Evolutionary conservation across 2,113 vertebrate genomes (phyloP), one percentile per base, ranked within the genome.

Genomic region (Martes martes): DNA sequence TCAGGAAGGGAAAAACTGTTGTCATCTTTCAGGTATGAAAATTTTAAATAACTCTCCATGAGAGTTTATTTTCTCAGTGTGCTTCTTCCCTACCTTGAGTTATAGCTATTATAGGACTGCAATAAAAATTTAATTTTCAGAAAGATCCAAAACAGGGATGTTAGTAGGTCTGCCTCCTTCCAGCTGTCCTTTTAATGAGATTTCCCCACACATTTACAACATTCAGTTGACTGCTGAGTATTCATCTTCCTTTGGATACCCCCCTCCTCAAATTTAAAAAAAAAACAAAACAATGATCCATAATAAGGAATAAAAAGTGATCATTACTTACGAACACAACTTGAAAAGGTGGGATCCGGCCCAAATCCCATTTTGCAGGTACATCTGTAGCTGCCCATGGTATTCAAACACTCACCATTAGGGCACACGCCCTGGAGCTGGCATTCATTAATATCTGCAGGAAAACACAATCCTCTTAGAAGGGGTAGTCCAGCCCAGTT

Each of bases 371-470:
- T 97, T 98, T 99, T 99, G 98, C 99, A 99, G 95, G 98, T 99
- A 90, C 99, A 99, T 98, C 99, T 99, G 98, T 99, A 99, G 98
- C 99, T 99, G 96, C 99, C 99, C 98, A 99, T 97, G 36, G 99
- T 99, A 99, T 99, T 99, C 98, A 99, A 98, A 98, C 99, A 99
- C 97, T 99, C 99, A 89, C 99, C 99, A 98, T 99, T 99, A 11
- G 99, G 99, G 98, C 99, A 99, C 18, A 99, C 99, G 2, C 99
- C 99, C 97, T 99, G 99, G 19, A 99, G 98, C 90, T 99, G 99
- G 96, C 99, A 99, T 98, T 99, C 99, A 96, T 99, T 99, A 82
- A 99, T 98, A 98, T 99, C 99, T 99, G 98, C 74, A 93, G 95
- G 55, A 89, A 98, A 96, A 98, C 50, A 81, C 65, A 98, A 96